A percentile compares a stretch with the other conserved stretches of the same genome.
phyloP scores from a whole-genome alignment of 2,888 invertebrate species.

The Apodemia duryi region DNA sequence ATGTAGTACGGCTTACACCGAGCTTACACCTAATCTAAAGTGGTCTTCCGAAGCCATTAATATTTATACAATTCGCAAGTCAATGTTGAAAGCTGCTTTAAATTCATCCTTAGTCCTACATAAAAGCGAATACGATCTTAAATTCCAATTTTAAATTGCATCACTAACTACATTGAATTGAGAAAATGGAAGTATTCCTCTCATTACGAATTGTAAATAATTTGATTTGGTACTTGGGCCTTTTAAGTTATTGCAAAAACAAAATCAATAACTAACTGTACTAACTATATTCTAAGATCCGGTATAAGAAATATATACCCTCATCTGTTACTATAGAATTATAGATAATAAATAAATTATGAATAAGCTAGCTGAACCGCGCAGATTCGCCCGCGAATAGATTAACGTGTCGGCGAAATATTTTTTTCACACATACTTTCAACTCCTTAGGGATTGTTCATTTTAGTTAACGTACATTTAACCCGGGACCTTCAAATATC shows the following conservation, averaged over 20 bases:
- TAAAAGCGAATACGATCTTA: slow-evolving; percentile 56
- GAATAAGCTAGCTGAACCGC: too few species aligned
- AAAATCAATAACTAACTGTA: background rate
- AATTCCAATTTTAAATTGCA: slow-evolving; percentile 45
- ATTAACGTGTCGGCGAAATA: too few species aligned
- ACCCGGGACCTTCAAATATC: too few species aligned
- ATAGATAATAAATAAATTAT: too few species aligned
- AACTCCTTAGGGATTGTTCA: too few species aligned
- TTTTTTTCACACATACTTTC: too few species aligned
- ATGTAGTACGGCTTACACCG: background rate
- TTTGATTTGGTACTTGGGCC: background rate
- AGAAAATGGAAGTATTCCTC: background rate
- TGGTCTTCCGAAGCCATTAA: slow-evolving; percentile 61
- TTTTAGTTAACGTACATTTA: too few species aligned
- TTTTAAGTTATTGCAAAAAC: background rate
- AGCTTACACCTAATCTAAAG: slow-evolving; percentile 46
- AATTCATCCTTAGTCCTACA: slow-evolving; percentile 65
- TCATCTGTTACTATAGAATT: too few species aligned
- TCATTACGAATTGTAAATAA: background rate
- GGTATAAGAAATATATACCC: too few species aligned
- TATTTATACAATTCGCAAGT: slow-evolving; percentile 68
- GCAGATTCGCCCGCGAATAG: too few species aligned
- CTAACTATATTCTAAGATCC: too few species aligned
- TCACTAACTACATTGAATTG: background rate
- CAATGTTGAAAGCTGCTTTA: slow-evolving; percentile 68